These are phyloP conservation scores for Syngnathus scovelli DNA, from an alignment of 2,113 vertebrate genomes.

Conservation along the genomic window DNA sequence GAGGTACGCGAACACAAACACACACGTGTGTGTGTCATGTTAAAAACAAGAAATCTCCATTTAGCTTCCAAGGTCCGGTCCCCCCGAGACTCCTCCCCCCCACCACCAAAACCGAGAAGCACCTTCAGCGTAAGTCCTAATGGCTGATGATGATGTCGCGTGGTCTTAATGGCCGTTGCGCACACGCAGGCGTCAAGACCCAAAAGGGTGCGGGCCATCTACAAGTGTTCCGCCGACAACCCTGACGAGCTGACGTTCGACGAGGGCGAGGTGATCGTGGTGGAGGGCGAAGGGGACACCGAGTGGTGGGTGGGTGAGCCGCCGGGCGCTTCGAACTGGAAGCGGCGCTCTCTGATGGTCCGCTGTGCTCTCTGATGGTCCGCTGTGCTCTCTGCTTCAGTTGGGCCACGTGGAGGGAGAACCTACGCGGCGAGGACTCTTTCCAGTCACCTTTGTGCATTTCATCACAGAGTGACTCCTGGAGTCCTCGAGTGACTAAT, in stretches of 20 bases:
- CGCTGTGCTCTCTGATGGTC: not conserved
- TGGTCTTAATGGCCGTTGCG: too few relatives aligned
- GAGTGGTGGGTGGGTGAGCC: not conserved
- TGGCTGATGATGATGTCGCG: too few relatives aligned
- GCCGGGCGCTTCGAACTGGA: not conserved
- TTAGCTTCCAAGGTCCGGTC: slow-evolving; percentile 40
- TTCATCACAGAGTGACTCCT: slow-evolving; percentile 82
- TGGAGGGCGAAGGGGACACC: slow-evolving; percentile 82
- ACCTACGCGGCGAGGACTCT: slow-evolving; percentile 80
- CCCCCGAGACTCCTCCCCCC: slow-evolving; percentile 68
- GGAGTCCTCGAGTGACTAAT: not conserved
- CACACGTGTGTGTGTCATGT: not conserved
- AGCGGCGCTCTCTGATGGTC: not conserved
- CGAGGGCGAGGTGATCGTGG: slow-evolving; percentile 89
- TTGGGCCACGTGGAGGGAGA: slow-evolving; percentile 90
- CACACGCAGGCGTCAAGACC: slow-evolving; percentile 76
- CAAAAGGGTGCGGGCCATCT: slow-evolving; percentile 88
- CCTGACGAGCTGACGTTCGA: slow-evolving; percentile 88
- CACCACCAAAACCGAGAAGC: slow-evolving; percentile 85
- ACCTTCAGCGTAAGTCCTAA: slow-evolving; percentile 76
- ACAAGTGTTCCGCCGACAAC: slow-evolving; percentile 88
- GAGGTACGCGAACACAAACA: slow-evolving; percentile 5
- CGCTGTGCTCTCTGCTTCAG: slow-evolving; percentile 52
- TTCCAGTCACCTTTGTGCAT: slow-evolving; percentile 94
- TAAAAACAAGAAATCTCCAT: not conserved